Conservation (phyloP, 2,113 vertebrate species). For the Alces alces region DNA sequence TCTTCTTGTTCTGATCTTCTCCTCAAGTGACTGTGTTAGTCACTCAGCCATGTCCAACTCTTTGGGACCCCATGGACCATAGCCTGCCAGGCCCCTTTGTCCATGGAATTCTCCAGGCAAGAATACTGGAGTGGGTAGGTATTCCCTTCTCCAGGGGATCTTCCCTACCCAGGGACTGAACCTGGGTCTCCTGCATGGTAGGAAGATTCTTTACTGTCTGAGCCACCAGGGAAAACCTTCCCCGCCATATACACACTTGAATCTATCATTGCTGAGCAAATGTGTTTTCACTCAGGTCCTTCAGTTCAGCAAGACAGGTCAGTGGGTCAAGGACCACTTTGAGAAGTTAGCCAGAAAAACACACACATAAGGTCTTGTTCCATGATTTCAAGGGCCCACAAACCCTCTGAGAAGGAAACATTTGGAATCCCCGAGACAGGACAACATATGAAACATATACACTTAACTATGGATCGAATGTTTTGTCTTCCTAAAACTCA, state of each 20-base stretch:
- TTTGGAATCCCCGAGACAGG: background rate
- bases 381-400: background rate
- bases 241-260: background rate
- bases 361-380: background rate
- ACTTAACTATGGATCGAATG: background rate
- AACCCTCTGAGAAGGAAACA: background rate
- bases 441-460: background rate
- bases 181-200: background rate
- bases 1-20: background rate
- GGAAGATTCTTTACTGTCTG: background rate
- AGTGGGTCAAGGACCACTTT: background rate
- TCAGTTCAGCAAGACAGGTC: background rate
- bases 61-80: background rate
- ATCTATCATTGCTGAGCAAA: background rate
- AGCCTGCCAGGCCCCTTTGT: background rate
- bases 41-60: background rate
- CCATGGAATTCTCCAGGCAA: background rate
- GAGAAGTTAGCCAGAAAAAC: background rate
- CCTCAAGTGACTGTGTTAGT: background rate
- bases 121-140: background rate
- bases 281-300: background rate
- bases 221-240: background rate
- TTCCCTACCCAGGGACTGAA: background rate
- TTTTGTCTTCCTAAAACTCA: background rate
- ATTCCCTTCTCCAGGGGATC: background rate